Percentiles rank a stretch among this genome's conserved stretches.
These are phyloP conservation scores for Nomada flava DNA, from an alignment of 2,888 invertebrate genomes.

Conservation along the genomic window DNA sequence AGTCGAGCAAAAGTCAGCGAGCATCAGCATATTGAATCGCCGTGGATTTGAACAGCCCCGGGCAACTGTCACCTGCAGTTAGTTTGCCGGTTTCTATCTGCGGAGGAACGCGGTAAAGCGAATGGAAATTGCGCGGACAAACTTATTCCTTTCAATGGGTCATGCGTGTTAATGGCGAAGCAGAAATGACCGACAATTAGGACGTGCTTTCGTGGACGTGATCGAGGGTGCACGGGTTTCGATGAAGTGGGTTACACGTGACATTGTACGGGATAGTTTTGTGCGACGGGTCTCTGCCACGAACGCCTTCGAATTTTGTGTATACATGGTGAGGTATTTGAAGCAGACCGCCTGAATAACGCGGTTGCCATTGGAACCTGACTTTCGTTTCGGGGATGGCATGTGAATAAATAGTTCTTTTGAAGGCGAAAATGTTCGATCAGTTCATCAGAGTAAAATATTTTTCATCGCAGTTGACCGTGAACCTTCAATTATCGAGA, in stretches of 20 bases:
- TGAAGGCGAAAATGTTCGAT: too few relatives aligned
- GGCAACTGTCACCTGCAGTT: conserved; percentile 76
- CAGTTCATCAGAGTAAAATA: too few relatives aligned
- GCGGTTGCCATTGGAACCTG: too few relatives aligned
- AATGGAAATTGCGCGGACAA: neutral
- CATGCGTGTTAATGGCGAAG: conserved; percentile 9
- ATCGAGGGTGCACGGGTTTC: neutral
- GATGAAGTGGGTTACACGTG: neutral
- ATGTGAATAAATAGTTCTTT: too few relatives aligned
- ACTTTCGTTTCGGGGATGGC: too few relatives aligned
- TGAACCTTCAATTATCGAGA: too few relatives aligned
- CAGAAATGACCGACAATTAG: conserved; percentile 33
- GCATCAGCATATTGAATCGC: conserved; percentile 74
- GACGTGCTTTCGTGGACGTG: conserved; percentile 1
- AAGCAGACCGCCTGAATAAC: too few relatives aligned
- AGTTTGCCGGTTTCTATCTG: conserved; percentile 64
- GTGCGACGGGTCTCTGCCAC: neutral
- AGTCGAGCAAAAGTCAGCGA: conserved; percentile 62
- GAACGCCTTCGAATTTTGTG: neutral
- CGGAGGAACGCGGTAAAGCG: neutral
- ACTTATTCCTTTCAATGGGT: conserved; percentile 4
- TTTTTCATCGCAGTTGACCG: too few relatives aligned
- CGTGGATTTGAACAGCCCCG: conserved; percentile 68
- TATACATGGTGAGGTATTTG: too few relatives aligned
- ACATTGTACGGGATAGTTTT: neutral